phyloP scores from a whole-genome alignment of 2,888 invertebrate genomes.

The Hypolimnas misippus region DNA sequence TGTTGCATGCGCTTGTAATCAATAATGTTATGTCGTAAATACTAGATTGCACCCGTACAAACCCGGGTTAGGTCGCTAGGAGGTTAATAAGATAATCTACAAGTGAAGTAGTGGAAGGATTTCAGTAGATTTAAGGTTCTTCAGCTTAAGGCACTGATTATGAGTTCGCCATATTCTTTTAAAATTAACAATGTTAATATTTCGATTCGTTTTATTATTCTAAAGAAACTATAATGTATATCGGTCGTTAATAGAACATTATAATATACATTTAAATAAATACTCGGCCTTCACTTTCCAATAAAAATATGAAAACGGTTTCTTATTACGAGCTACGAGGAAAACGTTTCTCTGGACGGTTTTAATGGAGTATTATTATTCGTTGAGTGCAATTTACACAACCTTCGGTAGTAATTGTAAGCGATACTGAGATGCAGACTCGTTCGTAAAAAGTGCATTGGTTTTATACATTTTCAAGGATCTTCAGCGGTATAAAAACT shows the following conservation, averaged over 20 bases:
- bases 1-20: too few relatives aligned
- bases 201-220: too few relatives aligned
- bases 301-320: constrained; percentile 25
- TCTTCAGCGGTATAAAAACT: constrained; percentile 2
- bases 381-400: constrained; percentile 35
- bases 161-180: too few relatives aligned
- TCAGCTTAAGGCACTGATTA: too few relatives aligned
- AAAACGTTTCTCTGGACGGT: constrained; percentile 34
- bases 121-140: too few relatives aligned
- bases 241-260: not conserved
- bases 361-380: constrained; percentile 35
- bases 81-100: too few relatives aligned
- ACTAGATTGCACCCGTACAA: too few relatives aligned
- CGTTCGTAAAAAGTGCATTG: not conserved
- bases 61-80: too few relatives aligned
- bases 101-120: too few relatives aligned
- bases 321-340: constrained; percentile 16
- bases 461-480: constrained; percentile 19
- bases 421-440: constrained; percentile 21
- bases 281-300: constrained; percentile 27
- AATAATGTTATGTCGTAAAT: too few relatives aligned
- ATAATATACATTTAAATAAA: not conserved
- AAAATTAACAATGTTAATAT: too few relatives aligned
- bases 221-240: too few relatives aligned
- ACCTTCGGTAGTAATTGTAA: constrained; percentile 39